Evolutionary conservation across 2,797 vertebrate species (phyloP), one percentile per base, ranked within the genome.

Genomic region (Phataginus tetradactyla): DNA sequence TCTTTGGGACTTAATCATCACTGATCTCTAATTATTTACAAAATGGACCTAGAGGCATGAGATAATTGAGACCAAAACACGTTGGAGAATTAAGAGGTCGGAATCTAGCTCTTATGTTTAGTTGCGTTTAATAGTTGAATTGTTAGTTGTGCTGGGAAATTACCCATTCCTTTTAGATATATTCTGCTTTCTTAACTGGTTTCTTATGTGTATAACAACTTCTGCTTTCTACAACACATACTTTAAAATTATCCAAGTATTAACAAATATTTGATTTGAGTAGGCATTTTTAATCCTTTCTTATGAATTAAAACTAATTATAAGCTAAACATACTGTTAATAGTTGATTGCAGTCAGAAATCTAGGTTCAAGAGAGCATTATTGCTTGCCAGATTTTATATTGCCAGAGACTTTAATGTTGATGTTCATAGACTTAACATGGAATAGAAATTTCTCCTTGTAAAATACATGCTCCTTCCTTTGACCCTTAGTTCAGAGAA

Each of bases 111-210:
- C 10, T 90, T 69, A 86, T 3, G 51, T 63, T 57, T 12, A 45
- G 3, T 68, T 74, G 20, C 37, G 66, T 95, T 91, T 88, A n/a
- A 57, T 95, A 51, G 42, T 55, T 91, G 23, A 88, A 64, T 93
- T 80, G 7, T 91, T 91, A 79, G 34, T 45, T 49, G 27, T 80
- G 61, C 53, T 91, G 57, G 53, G 80, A 85, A 57, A 91, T 88
- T 75, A 75, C 53, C 74, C 81, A 2, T 93, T 88, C 42, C 49
- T 10, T 79, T 29, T 96, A 23, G 14, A 55, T 91, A 57, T 57
- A 7, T 83, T 91, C 45, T 89, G 71, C 20, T 75, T 64, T 37
- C 85, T 77, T 75, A 69, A 42, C 32, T 92, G 84, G 45, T 68
- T 83, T 89, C 59, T 59, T 83, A 21, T 42, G 42, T 88, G 27